Percentiles rank a stretch among this genome's conserved stretches.
Evolutionary conservation across 2,797 vertebrate genomes (phyloP).

Genomic region (Gymnopithys bicolor): DNA sequence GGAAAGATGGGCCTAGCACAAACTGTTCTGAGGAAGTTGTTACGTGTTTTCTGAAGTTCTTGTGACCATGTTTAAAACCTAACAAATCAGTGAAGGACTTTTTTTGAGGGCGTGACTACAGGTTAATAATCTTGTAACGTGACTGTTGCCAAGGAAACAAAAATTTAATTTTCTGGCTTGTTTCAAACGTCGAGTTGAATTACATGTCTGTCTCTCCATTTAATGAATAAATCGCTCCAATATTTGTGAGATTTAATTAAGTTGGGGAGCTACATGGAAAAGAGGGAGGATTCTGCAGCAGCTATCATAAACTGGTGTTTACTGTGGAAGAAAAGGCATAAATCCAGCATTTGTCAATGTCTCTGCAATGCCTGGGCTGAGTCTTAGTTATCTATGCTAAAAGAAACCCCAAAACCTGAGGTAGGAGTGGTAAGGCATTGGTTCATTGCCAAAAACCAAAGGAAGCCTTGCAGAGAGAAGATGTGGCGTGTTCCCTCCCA

Average conservation of each 20-base stretch:
- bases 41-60: not conserved
- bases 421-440: not conserved
- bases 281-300: not conserved
- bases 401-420: not conserved
- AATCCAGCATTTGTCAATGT: not conserved
- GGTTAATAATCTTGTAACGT: not conserved
- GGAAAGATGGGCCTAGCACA: not conserved
- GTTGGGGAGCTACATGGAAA: not conserved
- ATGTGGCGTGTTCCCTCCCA: not conserved
- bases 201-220: slow-evolving; percentile 7
- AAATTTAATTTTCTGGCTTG: slow-evolving; percentile 8
- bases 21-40: not conserved
- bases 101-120: not conserved
- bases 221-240: slow-evolving; percentile 12
- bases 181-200: slow-evolving; percentile 28
- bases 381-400: not conserved
- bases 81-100: not conserved
- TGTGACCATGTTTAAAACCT: not conserved
- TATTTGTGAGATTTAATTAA: slow-evolving; percentile 40
- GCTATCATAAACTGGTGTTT: not conserved
- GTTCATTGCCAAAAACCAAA: not conserved
- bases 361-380: not conserved
- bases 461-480: not conserved
- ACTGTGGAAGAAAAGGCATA: not conserved
- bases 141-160: not conserved